Conservation (phyloP, 2,888 invertebrate species). For the Macrostomum cliftonense region DNA sequence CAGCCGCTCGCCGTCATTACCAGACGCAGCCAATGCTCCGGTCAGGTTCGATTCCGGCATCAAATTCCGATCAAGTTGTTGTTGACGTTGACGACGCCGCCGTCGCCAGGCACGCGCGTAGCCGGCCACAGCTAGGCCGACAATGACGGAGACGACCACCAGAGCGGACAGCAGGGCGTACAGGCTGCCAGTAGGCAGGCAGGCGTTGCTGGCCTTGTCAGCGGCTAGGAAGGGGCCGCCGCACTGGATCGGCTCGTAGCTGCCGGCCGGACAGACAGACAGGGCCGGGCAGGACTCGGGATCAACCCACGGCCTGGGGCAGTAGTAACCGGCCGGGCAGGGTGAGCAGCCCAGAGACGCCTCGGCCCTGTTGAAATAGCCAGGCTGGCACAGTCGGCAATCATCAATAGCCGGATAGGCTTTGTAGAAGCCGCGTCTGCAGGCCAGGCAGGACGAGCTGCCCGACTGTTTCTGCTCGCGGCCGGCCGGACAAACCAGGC, state of each 20-base stretch:
- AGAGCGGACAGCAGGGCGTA: no score
- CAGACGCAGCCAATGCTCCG: no score
- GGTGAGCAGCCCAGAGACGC: constrained; percentile 1
- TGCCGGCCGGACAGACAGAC: constrained; percentile 6
- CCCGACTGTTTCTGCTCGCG: constrained; percentile 1
- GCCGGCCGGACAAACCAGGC: constrained; percentile 1
- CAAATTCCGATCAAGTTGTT: no score
- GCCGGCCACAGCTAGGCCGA: no score
- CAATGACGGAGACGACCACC: no score
- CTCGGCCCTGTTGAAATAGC: constrained; percentile 1
- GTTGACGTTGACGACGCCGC: no score
- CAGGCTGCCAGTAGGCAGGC: no score
- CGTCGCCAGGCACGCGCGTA: no score
- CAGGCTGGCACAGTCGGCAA: constrained; percentile 3
- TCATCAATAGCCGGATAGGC: not conserved
- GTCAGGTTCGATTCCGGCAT: no score
- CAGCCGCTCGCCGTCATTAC: no score
- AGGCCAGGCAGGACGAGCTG: not conserved
- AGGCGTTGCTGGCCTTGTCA: not conserved
- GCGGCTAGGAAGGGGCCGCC: constrained; percentile 5
- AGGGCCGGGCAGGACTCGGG: constrained; percentile 2
- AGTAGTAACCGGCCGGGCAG: constrained; percentile 6
- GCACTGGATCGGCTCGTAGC: constrained; percentile 5
- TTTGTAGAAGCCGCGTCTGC: constrained; percentile 7
- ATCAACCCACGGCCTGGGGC: constrained; percentile 4